Evolutionary conservation across 2,797 vertebrate genomes (phyloP).

Genomic region (Brachyalestes nurse): DNA sequence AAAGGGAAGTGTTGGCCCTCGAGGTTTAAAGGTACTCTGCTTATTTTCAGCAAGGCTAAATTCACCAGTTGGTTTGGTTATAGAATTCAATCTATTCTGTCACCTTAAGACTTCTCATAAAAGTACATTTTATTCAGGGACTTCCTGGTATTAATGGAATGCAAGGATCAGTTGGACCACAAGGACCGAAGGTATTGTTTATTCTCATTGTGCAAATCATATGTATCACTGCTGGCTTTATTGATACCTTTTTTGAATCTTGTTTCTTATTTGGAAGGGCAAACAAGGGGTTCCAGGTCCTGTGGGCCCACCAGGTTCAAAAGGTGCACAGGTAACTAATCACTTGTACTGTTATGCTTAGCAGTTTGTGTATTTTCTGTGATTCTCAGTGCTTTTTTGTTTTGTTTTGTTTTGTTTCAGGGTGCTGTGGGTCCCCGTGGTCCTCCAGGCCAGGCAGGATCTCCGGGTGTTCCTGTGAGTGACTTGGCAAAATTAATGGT

Average conservation of each 20-base stretch:
- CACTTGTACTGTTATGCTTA: background rate
- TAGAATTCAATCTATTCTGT: background rate
- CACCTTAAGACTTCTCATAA: background rate
- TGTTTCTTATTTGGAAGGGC: constrained; percentile 64
- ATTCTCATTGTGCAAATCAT: background rate
- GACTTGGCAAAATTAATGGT: constrained; percentile 1
- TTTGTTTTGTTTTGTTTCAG: constrained; percentile 57
- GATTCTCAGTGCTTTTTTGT: background rate
- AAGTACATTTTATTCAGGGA: constrained; percentile 63
- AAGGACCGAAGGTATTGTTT: constrained; percentile 72
- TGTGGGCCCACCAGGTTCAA: constrained; percentile 68
- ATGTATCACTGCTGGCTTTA: background rate
- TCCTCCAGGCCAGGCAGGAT: constrained; percentile 66
- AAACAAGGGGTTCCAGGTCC: constrained; percentile 67
- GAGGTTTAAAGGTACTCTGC: constrained; percentile 70
- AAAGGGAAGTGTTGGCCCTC: constrained; percentile 62
- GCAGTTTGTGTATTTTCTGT: background rate
- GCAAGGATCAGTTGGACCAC: constrained; percentile 66
- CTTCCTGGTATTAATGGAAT: constrained; percentile 68
- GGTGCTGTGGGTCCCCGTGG: constrained; percentile 73
- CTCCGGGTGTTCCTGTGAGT: constrained; percentile 70
- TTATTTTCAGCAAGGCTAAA: constrained; percentile 4
- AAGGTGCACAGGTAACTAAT: constrained; percentile 70
- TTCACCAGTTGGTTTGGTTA: background rate
- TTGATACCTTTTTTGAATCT: background rate